Base-by-base conservation (phyloP, 2,888 invertebrate species). In the Pterobdella sp. region DNA sequence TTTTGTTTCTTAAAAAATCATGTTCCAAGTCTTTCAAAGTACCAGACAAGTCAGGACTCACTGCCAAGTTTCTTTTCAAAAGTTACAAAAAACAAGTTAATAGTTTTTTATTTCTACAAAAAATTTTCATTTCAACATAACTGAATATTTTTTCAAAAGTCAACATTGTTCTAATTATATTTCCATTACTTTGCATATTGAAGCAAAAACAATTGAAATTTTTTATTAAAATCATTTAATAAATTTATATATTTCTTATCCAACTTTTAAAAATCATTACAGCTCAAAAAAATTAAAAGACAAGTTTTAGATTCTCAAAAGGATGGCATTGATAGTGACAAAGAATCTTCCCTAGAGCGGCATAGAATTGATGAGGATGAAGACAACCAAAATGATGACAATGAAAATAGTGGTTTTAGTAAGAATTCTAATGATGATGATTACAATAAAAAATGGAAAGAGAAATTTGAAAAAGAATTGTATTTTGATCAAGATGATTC, bases 341-440 rank as follows among this genome's bases (percentile, higher is more conserved):
- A 67, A 2, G 67, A 67, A 2, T 29, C 29, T 3, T 29, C 29
- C 29, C 31, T 31, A 1, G 35, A 67, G n/a, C n/a, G 34, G 2
- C n/a, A 67, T 1, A 36, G 71, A 26, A 36, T 49, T 32, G 72
- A 74, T 34, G 74, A 67, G 26, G 64, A 74, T 60, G 74, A 75
- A 65, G 75, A 76, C 67, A 26, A 73, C 56, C 35, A 76, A 72
- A 76, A 75, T 73, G 31, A 76, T 72, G 75, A 76, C 64, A 67
- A 75, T 69, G 60, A 73, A 68, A 65, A 73, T 72, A 35, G 74
- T 72, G 75, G 73, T 66, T 70, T 75, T 68, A 74, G 75, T 72
- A 76, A 74, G 67, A 49, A 74, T 60, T n/a, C 35, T 29, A 67
- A 74, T 36, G 72, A 73, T 52, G 36, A 75, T 72, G 75, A 75